Evolutionary conservation across 2,797 vertebrate species (phyloP).

Genomic region (Aldrovandia affinis): DNA sequence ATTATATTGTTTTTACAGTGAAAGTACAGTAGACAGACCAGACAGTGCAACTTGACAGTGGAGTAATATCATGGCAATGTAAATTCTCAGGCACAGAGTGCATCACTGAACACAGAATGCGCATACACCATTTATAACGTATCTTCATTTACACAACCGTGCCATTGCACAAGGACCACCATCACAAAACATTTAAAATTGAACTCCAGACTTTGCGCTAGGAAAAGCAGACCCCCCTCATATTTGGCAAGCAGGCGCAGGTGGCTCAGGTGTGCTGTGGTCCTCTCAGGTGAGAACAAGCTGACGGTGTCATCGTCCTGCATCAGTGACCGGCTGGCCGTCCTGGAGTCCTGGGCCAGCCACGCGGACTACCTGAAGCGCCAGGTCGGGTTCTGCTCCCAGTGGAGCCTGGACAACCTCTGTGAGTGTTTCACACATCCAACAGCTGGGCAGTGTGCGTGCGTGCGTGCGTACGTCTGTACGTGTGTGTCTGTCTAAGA

Average conservation of each 20-base stretch:
- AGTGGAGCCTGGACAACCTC: slow-evolving; percentile 99
- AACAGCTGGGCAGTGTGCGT: neutral
- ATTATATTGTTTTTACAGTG: too few relatives aligned
- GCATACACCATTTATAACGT: neutral
- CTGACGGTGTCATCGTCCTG: slow-evolving; percentile 91
- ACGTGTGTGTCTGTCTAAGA: neutral
- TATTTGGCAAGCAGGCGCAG: neutral
- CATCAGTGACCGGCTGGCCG: slow-evolving; percentile 87
- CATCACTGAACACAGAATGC: neutral
- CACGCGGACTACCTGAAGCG: slow-evolving; percentile 92
- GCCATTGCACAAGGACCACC: neutral
- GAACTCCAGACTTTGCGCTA: neutral
- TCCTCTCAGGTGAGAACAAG: slow-evolving; percentile 93
- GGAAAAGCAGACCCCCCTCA: neutral
- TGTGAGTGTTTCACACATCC: slow-evolving; percentile 80
- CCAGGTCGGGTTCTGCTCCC: slow-evolving; percentile 97
- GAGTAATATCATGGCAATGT: neutral
- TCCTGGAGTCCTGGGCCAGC: slow-evolving; percentile 92
- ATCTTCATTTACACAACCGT: neutral
- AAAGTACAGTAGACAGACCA: too few relatives aligned
- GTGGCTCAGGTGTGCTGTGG: neutral
- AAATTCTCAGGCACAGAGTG: neutral
- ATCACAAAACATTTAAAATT: neutral
- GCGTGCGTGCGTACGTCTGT: neutral
- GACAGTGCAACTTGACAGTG: too few relatives aligned